Evolutionary conservation across 1,140 invertebrate genomes (phyloP).

Genomic region (Cydia strobilella): DNA sequence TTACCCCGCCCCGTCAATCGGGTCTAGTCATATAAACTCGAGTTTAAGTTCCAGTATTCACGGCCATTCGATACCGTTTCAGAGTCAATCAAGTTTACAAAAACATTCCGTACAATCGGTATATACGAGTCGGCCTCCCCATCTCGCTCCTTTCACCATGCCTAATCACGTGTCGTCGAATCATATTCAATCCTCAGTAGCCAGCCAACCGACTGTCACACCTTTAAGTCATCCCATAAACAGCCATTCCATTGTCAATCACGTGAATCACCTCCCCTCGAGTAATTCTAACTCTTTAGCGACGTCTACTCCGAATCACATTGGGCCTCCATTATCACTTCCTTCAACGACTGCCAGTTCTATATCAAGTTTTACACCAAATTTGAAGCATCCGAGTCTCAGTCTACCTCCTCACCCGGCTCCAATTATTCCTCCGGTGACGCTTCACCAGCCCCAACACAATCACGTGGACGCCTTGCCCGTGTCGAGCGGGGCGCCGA

Average conservation of each 20-base stretch:
- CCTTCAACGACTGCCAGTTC: slow-evolving; percentile 59
- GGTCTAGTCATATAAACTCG: slow-evolving; percentile 77
- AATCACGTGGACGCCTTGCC: slow-evolving; percentile 57
- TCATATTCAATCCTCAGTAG: slow-evolving; percentile 52
- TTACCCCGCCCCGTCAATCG: slow-evolving; percentile 65
- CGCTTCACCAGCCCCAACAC: slow-evolving; percentile 51
- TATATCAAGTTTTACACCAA: slow-evolving; percentile 59
- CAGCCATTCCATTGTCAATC: slow-evolving; percentile 67
- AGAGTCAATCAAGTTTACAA: slow-evolving; percentile 72
- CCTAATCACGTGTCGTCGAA: slow-evolving; percentile 63
- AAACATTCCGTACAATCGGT: slow-evolving; percentile 72
- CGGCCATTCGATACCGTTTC: slow-evolving; percentile 66
- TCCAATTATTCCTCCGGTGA: slow-evolving; percentile 49
- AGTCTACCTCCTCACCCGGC: slow-evolving; percentile 52
- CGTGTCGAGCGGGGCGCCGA: slow-evolving; percentile 49
- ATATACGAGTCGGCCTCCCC: slow-evolving; percentile 62
- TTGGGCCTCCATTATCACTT: slow-evolving; percentile 52
- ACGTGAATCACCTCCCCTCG: slow-evolving; percentile 56
- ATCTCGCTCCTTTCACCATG: slow-evolving; percentile 70
- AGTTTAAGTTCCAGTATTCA: slow-evolving; percentile 75
- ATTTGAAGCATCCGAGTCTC: slow-evolving; percentile 61
- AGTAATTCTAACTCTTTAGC: slow-evolving; percentile 53
- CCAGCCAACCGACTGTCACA: slow-evolving; percentile 49
- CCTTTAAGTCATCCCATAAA: slow-evolving; percentile 61
- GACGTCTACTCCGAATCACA: slow-evolving; percentile 61